phyloP scores from a whole-genome alignment of 2,113 vertebrate genomes.

The Paedocypris sp. region DNA sequence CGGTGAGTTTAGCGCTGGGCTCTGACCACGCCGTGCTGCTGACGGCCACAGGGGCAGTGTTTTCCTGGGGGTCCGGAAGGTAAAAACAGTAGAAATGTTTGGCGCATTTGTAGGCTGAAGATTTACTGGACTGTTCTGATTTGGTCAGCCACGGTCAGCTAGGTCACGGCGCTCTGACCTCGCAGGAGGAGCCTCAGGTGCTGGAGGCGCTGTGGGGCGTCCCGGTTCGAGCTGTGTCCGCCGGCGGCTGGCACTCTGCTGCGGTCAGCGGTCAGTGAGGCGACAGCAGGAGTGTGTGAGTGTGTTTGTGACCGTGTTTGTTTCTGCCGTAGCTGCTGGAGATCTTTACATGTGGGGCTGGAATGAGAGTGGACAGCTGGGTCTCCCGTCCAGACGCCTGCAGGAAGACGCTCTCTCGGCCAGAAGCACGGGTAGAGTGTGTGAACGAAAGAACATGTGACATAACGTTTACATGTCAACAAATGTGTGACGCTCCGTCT shows the following conservation, averaged over 20 bases:
- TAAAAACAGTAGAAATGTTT: constrained; percentile 33
- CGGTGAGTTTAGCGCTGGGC: constrained; percentile 64
- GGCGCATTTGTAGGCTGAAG: background rate
- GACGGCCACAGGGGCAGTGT: constrained; percentile 54
- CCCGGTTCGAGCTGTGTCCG: constrained; percentile 58
- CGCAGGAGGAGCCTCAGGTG: constrained; percentile 61
- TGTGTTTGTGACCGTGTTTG: too few species aligned
- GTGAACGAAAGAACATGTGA: background rate
- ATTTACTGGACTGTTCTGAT: background rate
- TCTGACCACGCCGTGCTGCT: constrained; percentile 70
- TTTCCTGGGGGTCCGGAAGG: constrained; percentile 81
- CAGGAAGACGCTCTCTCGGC: constrained; percentile 25
- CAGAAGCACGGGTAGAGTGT: constrained; percentile 28
- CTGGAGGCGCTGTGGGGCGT: constrained; percentile 80
- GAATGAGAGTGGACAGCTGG: constrained; percentile 90
- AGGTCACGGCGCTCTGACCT: constrained; percentile 71
- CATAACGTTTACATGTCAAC: background rate
- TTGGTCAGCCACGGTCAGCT: constrained; percentile 80
- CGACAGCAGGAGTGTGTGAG: too few species aligned
- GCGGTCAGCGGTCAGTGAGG: constrained; percentile 76
- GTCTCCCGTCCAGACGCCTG: constrained; percentile 65
- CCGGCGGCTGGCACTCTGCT: constrained; percentile 84
- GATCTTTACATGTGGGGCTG: constrained; percentile 93
- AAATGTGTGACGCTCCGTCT: background rate
- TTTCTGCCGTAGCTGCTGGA: constrained; percentile 69